phyloP scores from a whole-genome alignment of 2,797 vertebrate genomes.

The Apodemus agrarius region DNA sequence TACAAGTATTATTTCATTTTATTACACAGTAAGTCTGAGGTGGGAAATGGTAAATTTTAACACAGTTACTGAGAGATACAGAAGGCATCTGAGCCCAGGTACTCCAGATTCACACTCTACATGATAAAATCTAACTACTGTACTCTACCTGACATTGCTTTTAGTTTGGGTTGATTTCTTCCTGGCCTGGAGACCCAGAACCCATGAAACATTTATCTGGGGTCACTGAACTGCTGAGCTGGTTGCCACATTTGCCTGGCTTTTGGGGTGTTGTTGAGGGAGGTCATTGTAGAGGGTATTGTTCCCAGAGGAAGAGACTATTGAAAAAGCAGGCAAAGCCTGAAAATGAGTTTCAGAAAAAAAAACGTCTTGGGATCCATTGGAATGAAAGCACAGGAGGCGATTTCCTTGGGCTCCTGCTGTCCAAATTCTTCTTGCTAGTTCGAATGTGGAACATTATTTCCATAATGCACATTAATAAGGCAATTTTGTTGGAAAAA shows the following conservation, averaged over 20 bases:
- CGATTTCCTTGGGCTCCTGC: conserved; percentile 54
- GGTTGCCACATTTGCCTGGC: conserved; percentile 7
- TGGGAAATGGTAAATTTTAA: not conserved
- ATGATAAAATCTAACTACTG: not conserved
- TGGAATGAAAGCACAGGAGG: conserved; percentile 61
- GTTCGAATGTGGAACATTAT: conserved; percentile 65
- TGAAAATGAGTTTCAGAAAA: conserved; percentile 68
- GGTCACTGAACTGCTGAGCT: conserved; percentile 56
- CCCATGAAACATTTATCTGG: conserved; percentile 70
- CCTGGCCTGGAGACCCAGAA: not conserved
- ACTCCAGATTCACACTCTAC: not conserved
- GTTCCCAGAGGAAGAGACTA: conserved; percentile 40
- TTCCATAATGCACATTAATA: conserved; percentile 78
- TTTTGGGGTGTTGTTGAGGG: conserved; percentile 4
- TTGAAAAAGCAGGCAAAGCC: conserved; percentile 29
- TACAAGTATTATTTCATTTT: not conserved
- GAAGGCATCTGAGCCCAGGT: not conserved
- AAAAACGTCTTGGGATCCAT: conserved; percentile 29
- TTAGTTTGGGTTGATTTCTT: conserved; percentile 61
- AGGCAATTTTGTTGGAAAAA: conserved; percentile 73
- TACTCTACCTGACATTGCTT: not conserved
- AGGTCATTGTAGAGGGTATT: conserved; percentile 60
- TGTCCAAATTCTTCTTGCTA: conserved; percentile 70
- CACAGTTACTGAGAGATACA: not conserved
- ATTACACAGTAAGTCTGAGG: not conserved